phyloP scores from a whole-genome alignment of 2,797 vertebrate genomes.

The Anomalospiza imberbis region DNA sequence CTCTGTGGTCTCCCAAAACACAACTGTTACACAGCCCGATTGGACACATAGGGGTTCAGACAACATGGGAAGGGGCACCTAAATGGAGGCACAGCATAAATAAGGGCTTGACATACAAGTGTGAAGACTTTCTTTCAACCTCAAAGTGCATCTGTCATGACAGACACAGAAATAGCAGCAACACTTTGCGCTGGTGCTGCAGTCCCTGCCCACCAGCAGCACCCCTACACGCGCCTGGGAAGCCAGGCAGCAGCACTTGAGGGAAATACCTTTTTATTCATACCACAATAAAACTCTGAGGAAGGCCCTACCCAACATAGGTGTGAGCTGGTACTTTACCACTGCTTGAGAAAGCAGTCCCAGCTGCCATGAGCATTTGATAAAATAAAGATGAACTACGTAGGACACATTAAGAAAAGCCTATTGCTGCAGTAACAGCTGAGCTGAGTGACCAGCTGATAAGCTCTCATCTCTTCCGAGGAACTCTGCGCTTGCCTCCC shows the following conservation, averaged over 20 bases:
- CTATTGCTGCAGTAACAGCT: neutral
- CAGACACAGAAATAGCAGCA: neutral
- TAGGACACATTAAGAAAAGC: neutral
- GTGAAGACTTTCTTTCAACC: neutral
- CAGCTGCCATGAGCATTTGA: neutral
- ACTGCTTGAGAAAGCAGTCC: neutral
- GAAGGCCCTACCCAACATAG: neutral
- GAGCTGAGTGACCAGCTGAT: neutral
- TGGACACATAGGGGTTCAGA: neutral
- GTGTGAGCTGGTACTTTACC: neutral
- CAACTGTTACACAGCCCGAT: rapidly evolving
- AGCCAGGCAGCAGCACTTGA: neutral
- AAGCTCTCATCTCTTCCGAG: neutral
- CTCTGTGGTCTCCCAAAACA: neutral
- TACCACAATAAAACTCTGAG: neutral
- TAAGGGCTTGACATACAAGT: neutral
- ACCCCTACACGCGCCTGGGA: neutral
- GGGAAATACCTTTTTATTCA: conserved; percentile 19
- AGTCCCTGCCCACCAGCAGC: neutral
- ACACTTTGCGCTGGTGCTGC: neutral
- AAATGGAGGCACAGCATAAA: neutral
- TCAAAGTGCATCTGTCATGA: neutral
- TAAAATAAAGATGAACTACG: neutral
- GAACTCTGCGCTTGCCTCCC: neutral
- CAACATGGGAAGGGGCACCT: neutral